Conservation (phyloP, 2,888 invertebrate genomes). For the Polia nebulosa region DNA sequence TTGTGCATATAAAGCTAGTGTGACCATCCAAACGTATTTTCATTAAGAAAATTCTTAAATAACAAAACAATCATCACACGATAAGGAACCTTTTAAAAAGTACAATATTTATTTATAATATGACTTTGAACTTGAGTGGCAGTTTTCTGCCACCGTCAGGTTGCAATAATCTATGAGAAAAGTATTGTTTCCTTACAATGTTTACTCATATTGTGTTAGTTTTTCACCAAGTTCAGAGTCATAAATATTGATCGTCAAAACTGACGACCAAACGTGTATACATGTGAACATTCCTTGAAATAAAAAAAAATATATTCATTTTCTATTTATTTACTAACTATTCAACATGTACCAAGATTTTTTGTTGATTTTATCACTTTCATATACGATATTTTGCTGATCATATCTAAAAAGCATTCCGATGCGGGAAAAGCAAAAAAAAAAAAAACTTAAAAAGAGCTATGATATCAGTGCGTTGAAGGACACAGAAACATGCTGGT, state of each 20-base stretch:
- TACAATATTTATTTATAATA: conserved; percentile 79
- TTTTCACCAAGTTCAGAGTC: conserved; percentile 72
- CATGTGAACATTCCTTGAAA: conserved; percentile 87
- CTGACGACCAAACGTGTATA: conserved; percentile 77
- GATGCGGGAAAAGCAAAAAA: conserved; percentile 82
- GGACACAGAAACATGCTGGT: conserved; percentile 86
- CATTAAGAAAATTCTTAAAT: conserved; percentile 78
- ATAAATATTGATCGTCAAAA: conserved; percentile 69
- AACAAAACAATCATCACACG: conserved; percentile 88
- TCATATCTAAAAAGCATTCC: conserved; percentile 77
- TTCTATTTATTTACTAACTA: conserved; percentile 68
- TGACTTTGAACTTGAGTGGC: conserved; percentile 71
- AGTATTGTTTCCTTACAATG: conserved; percentile 17
- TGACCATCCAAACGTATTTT: conserved; percentile 76
- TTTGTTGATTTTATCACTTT: conserved; percentile 71
- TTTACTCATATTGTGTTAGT: conserved; percentile 17
- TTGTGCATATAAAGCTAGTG: conserved; percentile 75
- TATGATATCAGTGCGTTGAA: conserved; percentile 89
- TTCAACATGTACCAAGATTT: conserved; percentile 82
- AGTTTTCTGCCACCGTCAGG: background rate
- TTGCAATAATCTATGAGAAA: conserved; percentile 8
- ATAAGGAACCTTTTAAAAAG: conserved; percentile 85
- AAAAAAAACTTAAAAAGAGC: conserved; percentile 74
- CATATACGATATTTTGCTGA: conserved; percentile 84
- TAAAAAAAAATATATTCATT: conserved; percentile 80